Conservation (phyloP, 2,888 invertebrate genomes). For the Argyresthia goedartella region DNA sequence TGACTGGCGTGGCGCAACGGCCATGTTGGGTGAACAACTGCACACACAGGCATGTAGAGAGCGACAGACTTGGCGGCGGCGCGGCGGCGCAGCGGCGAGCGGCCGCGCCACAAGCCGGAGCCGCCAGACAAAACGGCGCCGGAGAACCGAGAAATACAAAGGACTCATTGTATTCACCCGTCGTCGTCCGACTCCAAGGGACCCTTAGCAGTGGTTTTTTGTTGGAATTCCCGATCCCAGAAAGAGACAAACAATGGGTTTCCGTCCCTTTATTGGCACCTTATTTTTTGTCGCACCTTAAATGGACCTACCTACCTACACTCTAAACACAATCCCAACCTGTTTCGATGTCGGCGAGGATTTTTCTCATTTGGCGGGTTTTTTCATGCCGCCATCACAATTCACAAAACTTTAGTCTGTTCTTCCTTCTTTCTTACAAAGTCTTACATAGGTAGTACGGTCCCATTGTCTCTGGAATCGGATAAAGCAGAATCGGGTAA, state of each 20-base stretch:
- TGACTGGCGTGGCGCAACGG: slow-evolving; percentile 10
- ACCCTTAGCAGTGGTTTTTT: slow-evolving; percentile 49
- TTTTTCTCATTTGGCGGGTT: slow-evolving; percentile 14
- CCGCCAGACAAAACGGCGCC: slow-evolving; percentile 66
- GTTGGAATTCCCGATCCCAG: slow-evolving; percentile 57
- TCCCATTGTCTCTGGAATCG: no score
- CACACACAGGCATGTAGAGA: slow-evolving; percentile 17
- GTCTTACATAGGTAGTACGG: no score
- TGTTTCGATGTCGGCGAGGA: slow-evolving; percentile 40
- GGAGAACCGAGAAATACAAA: slow-evolving; percentile 39
- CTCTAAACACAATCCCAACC: slow-evolving; percentile 56
- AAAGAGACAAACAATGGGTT: slow-evolving; percentile 68
- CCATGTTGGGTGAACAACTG: slow-evolving; percentile 15
- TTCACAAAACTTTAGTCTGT: no score
- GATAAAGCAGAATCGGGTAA: no score
- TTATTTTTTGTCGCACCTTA: slow-evolving; percentile 59
- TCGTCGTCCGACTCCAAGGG: slow-evolving; percentile 45
- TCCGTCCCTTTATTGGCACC: slow-evolving; percentile 71
- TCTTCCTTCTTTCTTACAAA: no score
- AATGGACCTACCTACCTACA: slow-evolving; percentile 55
- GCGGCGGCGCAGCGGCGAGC: slow-evolving; percentile 28
- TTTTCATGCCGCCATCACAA: slow-evolving; percentile 4
- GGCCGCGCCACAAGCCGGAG: slow-evolving; percentile 17
- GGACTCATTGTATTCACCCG: slow-evolving; percentile 56
- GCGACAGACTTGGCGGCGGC: slow-evolving; percentile 42